Evolutionary conservation across 1,140 invertebrate genomes (phyloP), one percentile per base, ranked within the genome.

Genomic region (Tetragonula clypearis): DNA sequence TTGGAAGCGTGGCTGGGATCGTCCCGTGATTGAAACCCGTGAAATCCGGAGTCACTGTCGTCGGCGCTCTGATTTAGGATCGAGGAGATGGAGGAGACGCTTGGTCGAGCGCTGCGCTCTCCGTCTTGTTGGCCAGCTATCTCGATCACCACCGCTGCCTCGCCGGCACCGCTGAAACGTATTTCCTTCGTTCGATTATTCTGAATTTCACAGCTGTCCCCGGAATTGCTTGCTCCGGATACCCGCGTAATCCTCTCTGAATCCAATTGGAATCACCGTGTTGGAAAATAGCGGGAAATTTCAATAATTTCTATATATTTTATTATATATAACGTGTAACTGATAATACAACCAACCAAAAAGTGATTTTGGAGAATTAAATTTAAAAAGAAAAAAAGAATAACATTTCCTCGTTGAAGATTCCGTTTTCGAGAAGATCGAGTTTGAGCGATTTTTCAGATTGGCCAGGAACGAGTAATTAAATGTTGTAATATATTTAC

Each of bases 31-130:
- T 95, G 95, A 65, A 96, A 92, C 8, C 95, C 95, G 73, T 96
- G 96, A 76, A 96, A 96, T 8, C 96, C 96, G 0, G 96, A 95
- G 72, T 96, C 96, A 58, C 95, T 96, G 87, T 96, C 96, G 86
- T 96, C 95, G 23, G 95, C 95, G 87, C 95, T 96, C 86, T 96
- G 95, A 89, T 96, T 96, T 23, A 95, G 89, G 19, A 95, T 94
- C 55, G 94, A 95, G 6, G 94, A 95, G 58, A 95, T 94, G 79
- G 94, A 95, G 9, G 94, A 95, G 11, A 95, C 94, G 80, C 93
- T 94, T 15, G 94, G 94, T n/a, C 93, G 84, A 0, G 93, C 93
- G 79, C 93, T 94, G 19, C 93, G 91, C 17, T 94, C 94, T 3
- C 93, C 93, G 0, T 92, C 91, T 21, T 86, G 86, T n/a, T 85